phyloP scores from a whole-genome alignment of 2,797 vertebrate genomes.

The Aeoliscus strigatus region DNA sequence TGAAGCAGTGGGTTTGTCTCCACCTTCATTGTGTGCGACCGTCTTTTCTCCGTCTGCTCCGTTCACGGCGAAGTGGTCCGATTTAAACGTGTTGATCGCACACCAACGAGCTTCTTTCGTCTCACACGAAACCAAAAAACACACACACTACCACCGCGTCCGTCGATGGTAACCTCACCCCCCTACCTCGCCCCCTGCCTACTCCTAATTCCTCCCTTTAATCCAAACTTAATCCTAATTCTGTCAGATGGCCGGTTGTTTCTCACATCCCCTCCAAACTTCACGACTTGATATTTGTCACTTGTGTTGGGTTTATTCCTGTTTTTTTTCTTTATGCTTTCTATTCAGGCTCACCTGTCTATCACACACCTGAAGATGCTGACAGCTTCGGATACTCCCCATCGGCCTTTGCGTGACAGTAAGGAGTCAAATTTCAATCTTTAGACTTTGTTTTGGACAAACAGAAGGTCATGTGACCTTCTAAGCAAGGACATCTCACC shows the following conservation, averaged over 20 bases:
- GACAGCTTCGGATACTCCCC: no score
- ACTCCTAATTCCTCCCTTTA: constrained; percentile 43
- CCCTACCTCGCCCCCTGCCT: constrained; percentile 31
- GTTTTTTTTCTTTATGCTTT: constrained; percentile 4
- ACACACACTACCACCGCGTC: constrained; percentile 6
- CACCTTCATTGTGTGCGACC: no score
- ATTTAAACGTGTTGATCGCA: constrained; percentile 25
- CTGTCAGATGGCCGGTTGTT: constrained; percentile 42
- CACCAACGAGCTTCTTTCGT: background rate
- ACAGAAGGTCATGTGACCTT: no score
- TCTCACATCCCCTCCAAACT: constrained; percentile 11
- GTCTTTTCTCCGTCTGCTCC: constrained; percentile 27
- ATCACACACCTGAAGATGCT: no score
- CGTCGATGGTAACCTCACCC: constrained; percentile 24
- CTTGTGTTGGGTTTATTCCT: background rate
- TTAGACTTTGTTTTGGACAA: no score
- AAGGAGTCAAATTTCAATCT: no score
- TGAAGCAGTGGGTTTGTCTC: constrained; percentile 48
- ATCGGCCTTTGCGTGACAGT: no score
- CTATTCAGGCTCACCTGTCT: constrained; percentile 1
- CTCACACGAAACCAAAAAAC: no score
- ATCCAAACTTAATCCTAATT: constrained; percentile 57
- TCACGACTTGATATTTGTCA: constrained; percentile 5
- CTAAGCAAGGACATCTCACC: no score
- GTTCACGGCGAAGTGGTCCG: constrained; percentile 33